Evolutionary conservation across 2,113 vertebrate species (phyloP), one percentile per base, ranked within the genome.

Genomic region (Ramphastos sulfuratus): DNA sequence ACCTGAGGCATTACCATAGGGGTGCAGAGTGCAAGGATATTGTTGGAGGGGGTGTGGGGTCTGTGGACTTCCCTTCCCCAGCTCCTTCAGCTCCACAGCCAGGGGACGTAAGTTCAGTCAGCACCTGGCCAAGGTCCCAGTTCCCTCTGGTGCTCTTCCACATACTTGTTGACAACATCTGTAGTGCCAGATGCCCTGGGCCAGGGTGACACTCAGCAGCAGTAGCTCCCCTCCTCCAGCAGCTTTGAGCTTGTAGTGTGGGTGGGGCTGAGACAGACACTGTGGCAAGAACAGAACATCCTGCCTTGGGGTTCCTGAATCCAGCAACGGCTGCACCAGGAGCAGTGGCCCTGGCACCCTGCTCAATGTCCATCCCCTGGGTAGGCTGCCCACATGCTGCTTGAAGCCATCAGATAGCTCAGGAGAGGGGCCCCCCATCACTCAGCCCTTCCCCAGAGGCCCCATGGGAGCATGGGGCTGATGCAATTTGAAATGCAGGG

Each of bases 261-360:
- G 75, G 73, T 0, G 0, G 56, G 58, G 65, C 64, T 2, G 35
- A 82, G 56, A 50, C 44, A 65, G 56, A 17, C 0, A 0, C 67
- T 70, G 71, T 1, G 0, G 3, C 13, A 10, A 25, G 92, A 94
- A 88, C 90, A 93, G 90, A 93, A 93, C 95, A 81, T 93, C 73
- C 82, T 77, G 92, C 82, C 79, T 72, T 2, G 0, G 55, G 77
- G 74, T 15, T 84, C 33, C 64, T 0, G 0, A 14, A 74, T 31
- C 30, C 0, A 0, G n/a, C 23, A 35, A n/a, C 24, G 73, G 33
- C 84, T 46, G 74, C 63, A 59, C 10, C 39, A 33, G 84, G 48
- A 84, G 25, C 46, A 58, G 76, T 0, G 0, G 20, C 55, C 74
- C 69, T 39, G 70, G 65, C 37, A 75, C n/a, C 30, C 58, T 52